phyloP scores from a whole-genome alignment of 2,888 invertebrate genomes.

The Celastrina argiolus region DNA sequence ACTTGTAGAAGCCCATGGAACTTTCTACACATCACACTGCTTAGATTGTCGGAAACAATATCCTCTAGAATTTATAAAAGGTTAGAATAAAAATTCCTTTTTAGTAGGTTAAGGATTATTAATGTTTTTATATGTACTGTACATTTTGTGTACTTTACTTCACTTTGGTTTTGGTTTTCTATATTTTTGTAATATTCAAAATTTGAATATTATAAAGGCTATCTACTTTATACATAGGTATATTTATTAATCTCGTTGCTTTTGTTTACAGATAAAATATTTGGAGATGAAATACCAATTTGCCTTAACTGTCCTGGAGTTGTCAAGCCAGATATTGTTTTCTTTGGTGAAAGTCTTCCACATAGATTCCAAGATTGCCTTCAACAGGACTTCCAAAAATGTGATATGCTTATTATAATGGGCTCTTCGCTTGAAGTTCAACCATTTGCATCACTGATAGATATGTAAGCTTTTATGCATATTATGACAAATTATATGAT shows the following conservation, averaged over 20 bases:
- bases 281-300: conserved; percentile 84
- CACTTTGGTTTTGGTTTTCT: background rate
- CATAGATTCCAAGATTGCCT: conserved; percentile 83
- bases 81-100: too few species aligned
- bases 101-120: too few species aligned
- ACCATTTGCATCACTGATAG: conserved; percentile 93
- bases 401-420: conserved; percentile 95
- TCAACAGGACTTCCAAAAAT: conserved; percentile 86
- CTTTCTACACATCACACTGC: conserved; percentile 93
- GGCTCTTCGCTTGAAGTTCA: conserved; percentile 96
- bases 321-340: conserved; percentile 96
- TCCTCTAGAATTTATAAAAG: conserved; percentile 91
- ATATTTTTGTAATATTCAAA: background rate
- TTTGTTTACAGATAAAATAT: conserved; percentile 79
- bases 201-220: too few species aligned
- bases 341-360: conserved; percentile 96
- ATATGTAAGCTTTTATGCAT: conserved; percentile 76
- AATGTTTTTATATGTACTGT: too few species aligned
- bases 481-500: background rate
- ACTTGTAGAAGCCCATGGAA: conserved; percentile 96
- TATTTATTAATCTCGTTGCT: background rate
- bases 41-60: conserved; percentile 85
- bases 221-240: too few species aligned
- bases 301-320: conserved; percentile 87
- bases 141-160: too few species aligned